A percentile compares a stretch with the other conserved stretches of the same genome.
Evolutionary conservation across 2,888 invertebrate species (phyloP).

Genomic region (Epirrhoe alternata): DNA sequence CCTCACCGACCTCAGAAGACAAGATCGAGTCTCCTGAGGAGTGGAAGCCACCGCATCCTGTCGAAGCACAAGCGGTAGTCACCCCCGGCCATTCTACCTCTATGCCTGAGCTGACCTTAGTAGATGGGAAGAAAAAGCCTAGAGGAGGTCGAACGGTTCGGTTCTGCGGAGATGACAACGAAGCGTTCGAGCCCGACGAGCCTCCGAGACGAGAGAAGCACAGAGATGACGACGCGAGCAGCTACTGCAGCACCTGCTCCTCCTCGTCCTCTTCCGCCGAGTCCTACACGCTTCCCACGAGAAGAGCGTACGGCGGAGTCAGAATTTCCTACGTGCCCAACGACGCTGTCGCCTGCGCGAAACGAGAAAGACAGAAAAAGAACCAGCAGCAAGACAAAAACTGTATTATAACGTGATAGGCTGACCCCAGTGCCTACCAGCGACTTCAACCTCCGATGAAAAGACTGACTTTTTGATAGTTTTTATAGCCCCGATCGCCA

Average conservation of each 20-base stretch:
- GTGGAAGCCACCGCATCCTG: constrained; percentile 83
- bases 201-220: constrained; percentile 64
- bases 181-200: constrained; percentile 78
- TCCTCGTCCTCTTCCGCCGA: constrained; percentile 95
- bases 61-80: constrained; percentile 79
- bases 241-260: constrained; percentile 95
- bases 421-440: constrained; percentile 60
- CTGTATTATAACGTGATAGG: constrained; percentile 93
- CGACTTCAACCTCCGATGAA: constrained; percentile 78
- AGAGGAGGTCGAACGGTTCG: constrained; percentile 76
- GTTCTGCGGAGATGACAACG: constrained; percentile 79
- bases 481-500: constrained; percentile 71
- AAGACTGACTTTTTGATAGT: constrained; percentile 82
- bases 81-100: constrained; percentile 83
- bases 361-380: constrained; percentile 86
- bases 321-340: constrained; percentile 97
- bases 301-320: constrained; percentile 94
- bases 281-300: constrained; percentile 93
- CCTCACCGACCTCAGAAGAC: constrained; percentile 73
- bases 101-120: constrained; percentile 79
- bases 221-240: constrained; percentile 88
- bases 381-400: constrained; percentile 90
- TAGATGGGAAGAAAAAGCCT: constrained; percentile 74
- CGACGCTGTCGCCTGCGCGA: constrained; percentile 93
- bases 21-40: constrained; percentile 73